phyloP scores from a whole-genome alignment of 1,140 invertebrate species.

The Drosophila nannoptera region DNA sequence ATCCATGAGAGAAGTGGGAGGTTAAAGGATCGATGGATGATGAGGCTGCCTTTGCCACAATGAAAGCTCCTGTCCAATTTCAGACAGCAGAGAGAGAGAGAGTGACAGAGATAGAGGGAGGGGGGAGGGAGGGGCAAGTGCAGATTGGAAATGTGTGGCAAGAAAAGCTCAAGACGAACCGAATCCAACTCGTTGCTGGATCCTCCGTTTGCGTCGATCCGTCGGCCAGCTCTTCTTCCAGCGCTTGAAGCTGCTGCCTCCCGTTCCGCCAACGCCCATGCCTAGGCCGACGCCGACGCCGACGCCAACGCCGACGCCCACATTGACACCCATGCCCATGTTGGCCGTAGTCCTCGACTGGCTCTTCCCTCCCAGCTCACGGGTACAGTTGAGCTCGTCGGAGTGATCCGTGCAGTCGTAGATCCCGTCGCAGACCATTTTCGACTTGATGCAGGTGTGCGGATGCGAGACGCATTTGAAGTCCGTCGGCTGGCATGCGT shows the following conservation, averaged over 20 bases:
- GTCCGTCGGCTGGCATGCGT: constrained; percentile 69
- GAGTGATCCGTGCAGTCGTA: constrained; percentile 86
- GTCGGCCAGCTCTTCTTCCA: constrained; percentile 53
- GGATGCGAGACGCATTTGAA: constrained; percentile 78
- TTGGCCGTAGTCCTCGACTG: neutral
- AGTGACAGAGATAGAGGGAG: neutral
- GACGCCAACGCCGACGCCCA: neutral
- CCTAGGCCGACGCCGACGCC: neutral
- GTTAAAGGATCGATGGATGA: no score
- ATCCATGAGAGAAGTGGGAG: no score
- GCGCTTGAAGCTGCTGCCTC: constrained; percentile 46
- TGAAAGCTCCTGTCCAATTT: neutral
- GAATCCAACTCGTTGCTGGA: constrained; percentile 42
- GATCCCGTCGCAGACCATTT: constrained; percentile 84
- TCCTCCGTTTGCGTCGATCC: constrained; percentile 9
- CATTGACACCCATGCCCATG: neutral
- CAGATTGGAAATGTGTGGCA: neutral
- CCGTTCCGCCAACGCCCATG: neutral
- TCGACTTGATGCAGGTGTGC: constrained; percentile 82
- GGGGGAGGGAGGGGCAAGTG: neutral
- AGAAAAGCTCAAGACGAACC: constrained; percentile 57
- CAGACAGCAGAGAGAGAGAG: neutral
- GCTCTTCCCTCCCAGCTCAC: neutral
- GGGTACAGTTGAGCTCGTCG: constrained; percentile 85
- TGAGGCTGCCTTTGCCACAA: neutral